Conservation (phyloP, 1,140 invertebrate genomes). For the Drosophila sturtevanti region DNA sequence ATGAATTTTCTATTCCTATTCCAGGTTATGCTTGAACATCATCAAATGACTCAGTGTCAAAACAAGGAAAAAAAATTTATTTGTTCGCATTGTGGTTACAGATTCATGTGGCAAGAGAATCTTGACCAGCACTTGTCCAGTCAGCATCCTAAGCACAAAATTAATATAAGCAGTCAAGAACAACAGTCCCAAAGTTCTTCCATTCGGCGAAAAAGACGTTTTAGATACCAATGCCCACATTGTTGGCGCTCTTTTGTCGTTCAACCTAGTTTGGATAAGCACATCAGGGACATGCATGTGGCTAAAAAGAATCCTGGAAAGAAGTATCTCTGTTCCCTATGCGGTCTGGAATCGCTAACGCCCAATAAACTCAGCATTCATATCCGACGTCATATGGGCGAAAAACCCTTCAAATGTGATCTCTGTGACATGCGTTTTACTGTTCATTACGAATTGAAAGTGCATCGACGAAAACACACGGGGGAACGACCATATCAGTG, state of each 20-base stretch:
- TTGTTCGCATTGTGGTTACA: slow-evolving; percentile 59
- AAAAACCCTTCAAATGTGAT: slow-evolving; percentile 80
- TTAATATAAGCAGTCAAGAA: background rate
- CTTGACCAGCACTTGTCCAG: slow-evolving; percentile 46
- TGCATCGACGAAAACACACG: slow-evolving; percentile 85
- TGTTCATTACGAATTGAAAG: slow-evolving; percentile 70
- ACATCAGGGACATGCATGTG: slow-evolving; percentile 67
- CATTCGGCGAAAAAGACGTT: slow-evolving; percentile 51
- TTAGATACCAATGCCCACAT: slow-evolving; percentile 65
- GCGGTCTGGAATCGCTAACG: slow-evolving; percentile 84
- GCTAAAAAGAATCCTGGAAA: slow-evolving; percentile 64
- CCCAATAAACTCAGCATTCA: slow-evolving; percentile 85
- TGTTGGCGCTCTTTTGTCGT: slow-evolving; percentile 69
- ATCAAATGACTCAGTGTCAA: slow-evolving; percentile 48
- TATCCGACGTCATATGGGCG: slow-evolving; percentile 84
- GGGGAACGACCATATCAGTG: slow-evolving; percentile 85
- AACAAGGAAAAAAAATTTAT: slow-evolving; percentile 59
- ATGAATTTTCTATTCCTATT: background rate
- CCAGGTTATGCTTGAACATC: slow-evolving; percentile 51
- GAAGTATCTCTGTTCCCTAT: slow-evolving; percentile 84
- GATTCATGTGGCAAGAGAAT: slow-evolving; percentile 68
- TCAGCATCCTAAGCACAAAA: slow-evolving; percentile 43
- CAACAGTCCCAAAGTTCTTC: slow-evolving; percentile 6
- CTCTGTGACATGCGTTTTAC: slow-evolving; percentile 79
- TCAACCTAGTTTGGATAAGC: slow-evolving; percentile 64